Evolutionary conservation across 2,113 vertebrate genomes (phyloP).

Genomic region (Cisticola juncidis): DNA sequence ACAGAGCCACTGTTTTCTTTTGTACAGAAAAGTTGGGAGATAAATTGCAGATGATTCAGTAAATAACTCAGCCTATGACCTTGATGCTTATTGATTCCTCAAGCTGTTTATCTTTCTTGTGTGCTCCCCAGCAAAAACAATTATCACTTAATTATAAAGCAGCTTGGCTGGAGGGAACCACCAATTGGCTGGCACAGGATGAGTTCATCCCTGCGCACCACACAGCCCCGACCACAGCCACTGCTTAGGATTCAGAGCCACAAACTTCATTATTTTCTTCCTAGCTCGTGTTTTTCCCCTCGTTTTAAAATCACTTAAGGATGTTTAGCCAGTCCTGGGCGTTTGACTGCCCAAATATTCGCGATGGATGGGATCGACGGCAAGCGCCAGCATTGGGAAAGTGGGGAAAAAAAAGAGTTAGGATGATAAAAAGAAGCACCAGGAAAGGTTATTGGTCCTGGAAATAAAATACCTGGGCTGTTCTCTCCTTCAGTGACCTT

Average conservation of each 20-base stretch:
- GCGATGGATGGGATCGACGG: neutral
- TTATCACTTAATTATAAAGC: conserved; percentile 85
- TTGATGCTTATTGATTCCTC: conserved; percentile 81
- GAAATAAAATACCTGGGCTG: neutral
- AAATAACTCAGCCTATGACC: conserved; percentile 81
- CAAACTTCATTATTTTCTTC: conserved; percentile 70
- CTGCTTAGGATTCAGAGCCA: conserved; percentile 76
- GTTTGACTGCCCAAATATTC: neutral
- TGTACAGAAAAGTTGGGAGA: conserved; percentile 64
- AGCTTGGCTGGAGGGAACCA: conserved; percentile 71
- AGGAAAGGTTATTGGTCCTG: neutral
- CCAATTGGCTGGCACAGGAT: conserved; percentile 66
- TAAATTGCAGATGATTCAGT: conserved; percentile 74
- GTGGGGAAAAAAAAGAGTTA: neutral
- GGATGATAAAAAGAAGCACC: neutral
- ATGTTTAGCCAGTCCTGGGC: conserved; percentile 32
- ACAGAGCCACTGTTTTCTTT: conserved; percentile 37
- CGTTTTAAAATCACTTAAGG: conserved; percentile 68
- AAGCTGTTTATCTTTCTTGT: conserved; percentile 80
- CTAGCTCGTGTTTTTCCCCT: conserved; percentile 38
- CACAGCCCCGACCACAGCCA: conserved; percentile 37
- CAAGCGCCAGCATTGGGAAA: neutral
- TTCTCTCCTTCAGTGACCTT: conserved; percentile 13
- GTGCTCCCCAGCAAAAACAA: conserved; percentile 75
- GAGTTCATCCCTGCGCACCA: conserved; percentile 68